Base-by-base conservation (phyloP, 2,797 vertebrate genomes). In the Urosaurus nigricauda region DNA sequence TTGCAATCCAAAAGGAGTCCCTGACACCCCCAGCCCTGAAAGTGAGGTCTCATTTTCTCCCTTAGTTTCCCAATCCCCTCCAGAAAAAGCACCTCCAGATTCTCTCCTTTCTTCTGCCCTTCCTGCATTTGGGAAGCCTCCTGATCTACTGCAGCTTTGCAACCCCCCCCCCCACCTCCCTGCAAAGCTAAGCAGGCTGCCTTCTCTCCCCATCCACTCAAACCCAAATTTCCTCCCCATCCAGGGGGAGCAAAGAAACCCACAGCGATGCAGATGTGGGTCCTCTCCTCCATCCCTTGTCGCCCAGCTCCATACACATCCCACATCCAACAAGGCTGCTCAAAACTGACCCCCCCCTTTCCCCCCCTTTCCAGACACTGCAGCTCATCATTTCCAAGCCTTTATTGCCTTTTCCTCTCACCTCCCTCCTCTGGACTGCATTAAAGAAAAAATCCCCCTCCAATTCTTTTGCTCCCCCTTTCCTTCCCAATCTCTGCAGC, bases 181-280 rank as follows among this genome's bases (percentile, higher is more conserved):
- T 43, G 43, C 60, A 79, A 43, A 81, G 40, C 74, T 68, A 60
- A 56, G 8, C 14, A 75, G 9, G 11, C 51, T 83, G 29, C n/a
- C 1, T 2, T 8, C 2, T 37, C 40, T 32, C 43, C 58, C 60
- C 47, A 60, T 51, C 47, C 6, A 40, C 70, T 70, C 13, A n/a
- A 71, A 43, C 11, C 78, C 65, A 71, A 73, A 79, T 53, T 73
- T 71, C 29, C 32, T 58, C 21, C 13, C 16, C 32, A 17, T 26
- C 3, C 11, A 13, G 71, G 32, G 71, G 47, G 7, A 51, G 8
- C 47, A 51, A 51, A 70, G 21, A 68, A 74, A 68, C 24, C 43
- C 2, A 68, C 84, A 89, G 84, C 79, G 86, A 70, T 89, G 88
- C 84, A 89, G 88, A 47, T 82, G 43, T 86, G 78, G 19, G 78